Base-by-base conservation (phyloP, 2,797 vertebrate genomes). In the Myotis daubentonii region DNA sequence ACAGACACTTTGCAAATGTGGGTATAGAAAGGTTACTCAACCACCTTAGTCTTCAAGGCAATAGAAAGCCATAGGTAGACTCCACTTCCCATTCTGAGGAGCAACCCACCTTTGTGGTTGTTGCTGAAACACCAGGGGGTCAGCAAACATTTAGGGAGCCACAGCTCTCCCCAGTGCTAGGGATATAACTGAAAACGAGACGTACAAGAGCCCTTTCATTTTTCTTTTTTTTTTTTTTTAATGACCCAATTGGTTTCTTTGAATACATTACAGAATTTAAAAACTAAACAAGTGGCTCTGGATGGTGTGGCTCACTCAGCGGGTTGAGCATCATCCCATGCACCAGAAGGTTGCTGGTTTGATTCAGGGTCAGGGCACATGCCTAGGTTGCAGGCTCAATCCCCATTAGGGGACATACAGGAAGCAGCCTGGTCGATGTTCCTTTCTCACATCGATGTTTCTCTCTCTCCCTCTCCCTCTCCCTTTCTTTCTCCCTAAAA, bases 1-100 rank as follows among this genome's bases (percentile, higher is more conserved):
- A 83, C 23, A 94, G 62, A 20, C 75, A 66, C 38, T 94, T 94
- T 91, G 82, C 66, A 81, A 87, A 53, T 41, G 12, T 87, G 57
- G 81, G 51, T 74, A 57, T 33, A 65, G 76, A 78, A 95, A 80
- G 44, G 9, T 62, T 70, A 87, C 78, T 68, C 36, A 36, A 38
- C 89, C 4, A 44, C 16, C 72, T 75, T 19, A 65, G 74, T 78
- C 92, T 75, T 83, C 55, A 72, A 80, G 49, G 85, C 51, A 57
- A 75, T 53, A 70, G 6, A 89, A 89, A 93, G 22, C 55, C 28
- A 22, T 33, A 28, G n/a, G 47, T 22, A 81, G 72, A 89, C 41
- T 55, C 17, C 41, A n/a, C 16, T 7, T 6, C 65, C 60, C 28
- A 16, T 33, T 72, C 66, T 88, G 16, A 30, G 19, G 4, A 28